Conservation (phyloP, 2,888 invertebrate genomes). For the Priocnemis perturbator region DNA sequence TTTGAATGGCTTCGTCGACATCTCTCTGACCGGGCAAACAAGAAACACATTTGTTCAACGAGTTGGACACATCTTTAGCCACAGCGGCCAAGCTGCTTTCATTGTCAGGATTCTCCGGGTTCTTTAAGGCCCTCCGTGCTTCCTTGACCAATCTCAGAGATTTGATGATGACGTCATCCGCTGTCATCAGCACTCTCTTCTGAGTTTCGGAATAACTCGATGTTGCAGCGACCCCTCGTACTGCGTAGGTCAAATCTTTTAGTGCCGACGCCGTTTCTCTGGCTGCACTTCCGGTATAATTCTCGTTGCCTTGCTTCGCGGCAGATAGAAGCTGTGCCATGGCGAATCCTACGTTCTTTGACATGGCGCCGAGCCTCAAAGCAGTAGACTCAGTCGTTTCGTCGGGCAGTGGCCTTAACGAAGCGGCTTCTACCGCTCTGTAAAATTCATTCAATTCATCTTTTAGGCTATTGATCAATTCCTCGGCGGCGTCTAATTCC, state of each 20-base stretch:
- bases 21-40: slow-evolving; percentile 95
- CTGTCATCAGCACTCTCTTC: slow-evolving; percentile 81
- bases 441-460: slow-evolving; percentile 89
- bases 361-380: slow-evolving; percentile 78
- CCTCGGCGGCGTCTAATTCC: slow-evolving; percentile 91
- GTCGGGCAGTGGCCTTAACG: slow-evolving; percentile 89
- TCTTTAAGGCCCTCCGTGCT: slow-evolving; percentile 85
- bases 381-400: slow-evolving; percentile 83
- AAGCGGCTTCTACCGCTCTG: slow-evolving; percentile 83
- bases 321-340: slow-evolving; percentile 92
- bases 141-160: slow-evolving; percentile 88
- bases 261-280: slow-evolving; percentile 88
- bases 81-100: slow-evolving; percentile 81
- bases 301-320: slow-evolving; percentile 87
- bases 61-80: slow-evolving; percentile 82
- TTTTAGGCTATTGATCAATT: slow-evolving; percentile 87
- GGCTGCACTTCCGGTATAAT: slow-evolving; percentile 88
- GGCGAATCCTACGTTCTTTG: slow-evolving; percentile 88
- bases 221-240: slow-evolving; percentile 87
- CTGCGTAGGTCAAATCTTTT: slow-evolving; percentile 83
- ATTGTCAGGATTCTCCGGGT: slow-evolving; percentile 80
- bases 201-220: slow-evolving; percentile 79
- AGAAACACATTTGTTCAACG: slow-evolving; percentile 83
- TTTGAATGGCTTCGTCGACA: slow-evolving; percentile 91
- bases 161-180: slow-evolving; percentile 87